A percentile compares a stretch with the other conserved stretches of the same genome.
These are phyloP conservation scores for Stichodactyla mertensii DNA, from an alignment of 64 coral and sea anemone species.

Conservation along the genomic window DNA sequence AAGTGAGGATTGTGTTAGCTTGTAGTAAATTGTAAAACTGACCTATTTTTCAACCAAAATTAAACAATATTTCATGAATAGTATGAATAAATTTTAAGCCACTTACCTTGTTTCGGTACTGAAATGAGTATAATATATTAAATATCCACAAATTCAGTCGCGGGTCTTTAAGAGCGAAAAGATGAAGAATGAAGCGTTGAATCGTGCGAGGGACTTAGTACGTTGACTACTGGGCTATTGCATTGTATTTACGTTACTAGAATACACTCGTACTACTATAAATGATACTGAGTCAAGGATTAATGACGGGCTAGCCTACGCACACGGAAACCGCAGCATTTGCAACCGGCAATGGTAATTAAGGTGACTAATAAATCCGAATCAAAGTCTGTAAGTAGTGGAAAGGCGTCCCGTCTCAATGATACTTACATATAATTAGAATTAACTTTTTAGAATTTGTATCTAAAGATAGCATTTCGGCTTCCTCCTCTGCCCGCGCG, in stretches of 20 bases:
- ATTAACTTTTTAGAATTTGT: neutral
- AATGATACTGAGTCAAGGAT: slow-evolving; percentile 4
- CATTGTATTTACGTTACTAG: neutral
- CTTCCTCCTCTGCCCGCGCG: neutral
- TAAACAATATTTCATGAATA: neutral
- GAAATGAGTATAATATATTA: neutral
- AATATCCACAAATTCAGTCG: neutral
- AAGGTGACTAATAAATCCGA: neutral
- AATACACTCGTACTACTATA: neutral
- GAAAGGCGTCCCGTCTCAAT: neutral
- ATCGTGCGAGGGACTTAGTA: neutral
- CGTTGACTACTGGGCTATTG: neutral
- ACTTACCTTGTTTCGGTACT: neutral
- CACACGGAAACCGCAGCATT: neutral
- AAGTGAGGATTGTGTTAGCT: neutral
- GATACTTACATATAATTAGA: neutral
- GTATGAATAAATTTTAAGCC: neutral
- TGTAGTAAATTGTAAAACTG: neutral
- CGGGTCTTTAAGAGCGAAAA: neutral
- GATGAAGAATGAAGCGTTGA: neutral
- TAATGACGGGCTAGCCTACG: neutral
- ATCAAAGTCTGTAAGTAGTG: neutral
- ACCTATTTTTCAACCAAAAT: neutral
- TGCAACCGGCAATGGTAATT: neutral
- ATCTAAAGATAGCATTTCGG: neutral